Evolutionary conservation across 2,113 vertebrate species (phyloP), one percentile per base, ranked within the genome.

Genomic region (Lagopus muta): DNA sequence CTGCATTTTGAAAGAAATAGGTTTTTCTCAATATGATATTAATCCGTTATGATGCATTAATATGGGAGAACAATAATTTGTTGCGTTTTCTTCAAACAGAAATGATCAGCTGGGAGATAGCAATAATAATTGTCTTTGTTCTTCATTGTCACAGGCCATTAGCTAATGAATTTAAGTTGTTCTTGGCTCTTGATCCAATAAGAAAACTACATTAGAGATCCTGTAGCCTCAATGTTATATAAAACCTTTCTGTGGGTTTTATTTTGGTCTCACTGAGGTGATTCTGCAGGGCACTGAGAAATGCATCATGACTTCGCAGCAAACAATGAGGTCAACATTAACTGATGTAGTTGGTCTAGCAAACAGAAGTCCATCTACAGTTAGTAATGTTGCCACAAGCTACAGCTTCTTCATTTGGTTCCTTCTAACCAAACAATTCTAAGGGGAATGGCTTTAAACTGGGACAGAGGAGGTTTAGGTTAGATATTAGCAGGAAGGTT

Each of bases 141-240:
- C 85, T 92, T 79, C 81, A 50, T 93, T 87, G 86, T 89, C 85
- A 88, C 57, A 90, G 75, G 76, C 77, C 82, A 95, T 95, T 92
- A 92, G 70, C 61, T 94, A 95, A 94, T 95, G 84, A 95, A 89
- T 95, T 96, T 92, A 96, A 95, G 77, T 87, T 91, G 55, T 91
- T 67, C 65, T 94, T 96, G 81, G 62, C 73, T 65, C 92, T 92
- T 91, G 77, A 52, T 88, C 62, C 60, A 74, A 3, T 90, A 92
- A 86, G 88, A 84, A 94, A 96, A 91, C 34, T 58, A 40, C 89
- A 89, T 61, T 58, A 95, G 66, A 77, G 90, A 28, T 93, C 95
- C 90, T 42, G 52, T 84, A 75, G 86, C 45, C 34, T n/a, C 75
- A 82, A 58, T 28, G 55, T 93, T 83, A 82, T 6, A 75, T 34